Evolutionary conservation across 2,797 vertebrate genomes (phyloP).

Genomic region (Molossus alvarezi): DNA sequence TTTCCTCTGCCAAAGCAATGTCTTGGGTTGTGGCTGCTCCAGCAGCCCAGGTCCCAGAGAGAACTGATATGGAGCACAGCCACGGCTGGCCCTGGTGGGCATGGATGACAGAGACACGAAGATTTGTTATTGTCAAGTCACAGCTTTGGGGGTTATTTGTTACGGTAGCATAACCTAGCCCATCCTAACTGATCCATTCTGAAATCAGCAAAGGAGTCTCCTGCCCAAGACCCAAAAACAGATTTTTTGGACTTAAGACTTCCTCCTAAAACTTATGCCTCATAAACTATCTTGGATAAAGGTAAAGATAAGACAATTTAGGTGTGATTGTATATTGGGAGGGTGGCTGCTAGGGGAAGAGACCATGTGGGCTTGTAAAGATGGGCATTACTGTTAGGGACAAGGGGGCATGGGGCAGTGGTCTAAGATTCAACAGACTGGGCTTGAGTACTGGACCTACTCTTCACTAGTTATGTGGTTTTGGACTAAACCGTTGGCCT

Average conservation of each 20-base stretch:
- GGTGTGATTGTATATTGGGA: neutral
- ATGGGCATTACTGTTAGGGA: neutral
- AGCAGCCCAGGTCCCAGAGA: neutral
- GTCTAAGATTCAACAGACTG: neutral
- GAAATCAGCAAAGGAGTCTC: neutral
- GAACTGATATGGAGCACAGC: neutral
- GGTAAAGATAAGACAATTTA: neutral
- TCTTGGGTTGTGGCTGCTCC: neutral
- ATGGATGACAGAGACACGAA: neutral
- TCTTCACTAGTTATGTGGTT: neutral
- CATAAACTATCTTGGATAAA: neutral
- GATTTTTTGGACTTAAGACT: neutral
- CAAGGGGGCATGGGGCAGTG: accelerated
- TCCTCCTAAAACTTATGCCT: neutral
- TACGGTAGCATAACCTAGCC: neutral
- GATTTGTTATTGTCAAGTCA: neutral
- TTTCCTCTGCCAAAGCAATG: neutral
- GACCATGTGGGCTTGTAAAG: neutral
- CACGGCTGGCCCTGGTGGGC: neutral
- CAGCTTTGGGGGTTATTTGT: neutral
- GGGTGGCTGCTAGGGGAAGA: neutral
- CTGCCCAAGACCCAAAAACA: neutral
- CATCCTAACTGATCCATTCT: neutral
- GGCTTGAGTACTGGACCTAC: neutral
- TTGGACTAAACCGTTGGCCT: neutral